phyloP scores from a whole-genome alignment of 2,113 vertebrate genomes.

The Dromiciops gliroides region DNA sequence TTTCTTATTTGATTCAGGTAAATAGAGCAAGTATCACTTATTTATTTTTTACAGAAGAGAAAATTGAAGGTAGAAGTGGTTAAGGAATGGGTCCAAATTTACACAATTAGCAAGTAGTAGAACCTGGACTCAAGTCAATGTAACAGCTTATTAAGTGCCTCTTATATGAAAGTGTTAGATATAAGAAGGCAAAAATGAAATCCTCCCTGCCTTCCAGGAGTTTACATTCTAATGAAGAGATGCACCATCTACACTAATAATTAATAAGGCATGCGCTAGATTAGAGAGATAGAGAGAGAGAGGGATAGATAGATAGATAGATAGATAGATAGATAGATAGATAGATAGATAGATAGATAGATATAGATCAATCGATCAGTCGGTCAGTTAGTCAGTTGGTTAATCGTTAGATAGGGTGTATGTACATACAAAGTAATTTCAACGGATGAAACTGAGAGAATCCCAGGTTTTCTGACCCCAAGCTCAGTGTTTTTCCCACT shows the following conservation, averaged over 20 bases:
- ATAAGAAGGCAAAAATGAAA: not conserved
- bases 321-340: no score
- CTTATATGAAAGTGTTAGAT: not conserved
- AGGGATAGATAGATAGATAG: no score
- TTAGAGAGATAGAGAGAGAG: no score
- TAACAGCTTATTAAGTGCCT: not conserved
- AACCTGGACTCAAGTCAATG: not conserved
- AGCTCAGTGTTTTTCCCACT: not conserved
- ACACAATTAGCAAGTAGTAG: not conserved
- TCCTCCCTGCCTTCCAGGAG: not conserved
- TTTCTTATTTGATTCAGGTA: not conserved
- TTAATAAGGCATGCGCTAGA: no score
- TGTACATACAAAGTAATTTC: not conserved
- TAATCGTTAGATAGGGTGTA: not conserved
- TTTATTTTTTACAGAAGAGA: not conserved
- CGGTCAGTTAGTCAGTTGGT: no score
- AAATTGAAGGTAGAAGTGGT: not conserved
- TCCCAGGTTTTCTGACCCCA: not conserved
- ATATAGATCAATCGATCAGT: no score
- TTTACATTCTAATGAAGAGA: not conserved
- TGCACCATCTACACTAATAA: not conserved
- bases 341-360: no score
- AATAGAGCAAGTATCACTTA: not conserved
- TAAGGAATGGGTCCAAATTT: not conserved
- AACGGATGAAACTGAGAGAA: not conserved